Conservation (phyloP, 64 coral and sea anemone species). For the Catalaphyllia jardinei region DNA sequence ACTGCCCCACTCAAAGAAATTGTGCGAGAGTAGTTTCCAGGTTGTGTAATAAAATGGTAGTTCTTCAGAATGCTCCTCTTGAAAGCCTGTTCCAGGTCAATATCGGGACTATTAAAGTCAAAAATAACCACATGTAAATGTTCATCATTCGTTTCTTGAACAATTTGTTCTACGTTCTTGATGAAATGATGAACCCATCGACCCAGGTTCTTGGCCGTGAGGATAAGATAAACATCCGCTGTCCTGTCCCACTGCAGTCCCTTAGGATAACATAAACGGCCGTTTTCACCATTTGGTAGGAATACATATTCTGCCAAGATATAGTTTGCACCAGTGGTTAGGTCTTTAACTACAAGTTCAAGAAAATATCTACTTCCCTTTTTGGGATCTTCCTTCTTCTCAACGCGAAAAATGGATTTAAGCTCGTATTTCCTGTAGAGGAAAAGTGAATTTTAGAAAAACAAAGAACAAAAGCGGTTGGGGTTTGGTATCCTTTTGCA, state of each 20-base stretch:
- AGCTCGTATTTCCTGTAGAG: constrained; percentile 45
- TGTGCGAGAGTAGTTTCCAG: constrained; percentile 17
- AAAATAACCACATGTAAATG: constrained; percentile 75
- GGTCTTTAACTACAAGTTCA: constrained; percentile 40
- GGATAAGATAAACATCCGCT: constrained; percentile 79
- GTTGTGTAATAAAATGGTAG: constrained; percentile 4
- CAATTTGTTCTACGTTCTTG: constrained; percentile 63
- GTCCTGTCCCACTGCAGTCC: constrained; percentile 72
- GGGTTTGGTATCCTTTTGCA: background rate
- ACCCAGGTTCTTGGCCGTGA: constrained; percentile 83
- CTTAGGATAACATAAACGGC: constrained; percentile 54
- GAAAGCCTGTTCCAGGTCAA: constrained; percentile 40
- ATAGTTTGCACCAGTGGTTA: background rate
- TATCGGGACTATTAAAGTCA: constrained; percentile 77
- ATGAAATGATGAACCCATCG: constrained; percentile 90
- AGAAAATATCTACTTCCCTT: constrained; percentile 39
- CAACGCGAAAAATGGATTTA: constrained; percentile 8
- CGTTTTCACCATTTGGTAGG: background rate
- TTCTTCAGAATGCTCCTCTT: constrained; percentile 39
- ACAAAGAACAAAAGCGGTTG: background rate
- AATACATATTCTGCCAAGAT: constrained; percentile 49
- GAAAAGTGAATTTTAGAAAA: background rate
- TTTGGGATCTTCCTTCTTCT: constrained; percentile 14
- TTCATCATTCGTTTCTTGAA: constrained; percentile 67
- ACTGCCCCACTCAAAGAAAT: constrained; percentile 39